Base-by-base conservation (phyloP, 2,113 vertebrate species). In the Lamprologus speciosus region DNA sequence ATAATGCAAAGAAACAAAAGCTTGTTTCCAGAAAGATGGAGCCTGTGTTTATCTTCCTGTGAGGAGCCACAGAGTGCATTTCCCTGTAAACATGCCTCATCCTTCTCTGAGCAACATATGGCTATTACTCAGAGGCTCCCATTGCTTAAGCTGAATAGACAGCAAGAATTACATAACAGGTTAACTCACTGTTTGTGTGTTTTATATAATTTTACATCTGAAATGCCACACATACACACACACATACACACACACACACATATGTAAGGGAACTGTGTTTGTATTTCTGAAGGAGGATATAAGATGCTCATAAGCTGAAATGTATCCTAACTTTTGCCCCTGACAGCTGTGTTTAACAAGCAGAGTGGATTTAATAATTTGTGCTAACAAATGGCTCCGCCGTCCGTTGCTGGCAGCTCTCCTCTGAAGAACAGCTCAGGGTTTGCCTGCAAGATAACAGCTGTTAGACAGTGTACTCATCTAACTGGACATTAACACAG, bases 21-120 rank as follows among this genome's bases (percentile, higher is more conserved):
- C 42, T 19, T 75, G 23, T 75, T 50, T 50, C 16, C 42, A 8
- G 23, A 26, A 31, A 11, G 8, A 23, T 23, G 31, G 28, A 13
- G 45, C 33, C 26, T 16, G 60, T 54, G 17, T 31, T 40, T 73
- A 5, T 35, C 19, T 21, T 14, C 35, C 53, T 75, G 28, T 17
- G 19, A 82, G 85, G 37, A 73, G 31, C 55, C 50, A n/a, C 84
- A 63, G 85, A 90, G 82, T 85, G 90, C 81, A 58, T 88, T 86
- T 78, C 85, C 85, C 85, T 87, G 85, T 78, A 35, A 58, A 79
- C 84, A 60, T 50, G 84, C 65, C 81, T 89, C 86, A 14, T 85
- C 91, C 37, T 80, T 81, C 91, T 88, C 75, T 54, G 85, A 90
- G 93, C 94, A 91, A 91, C 92, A 91, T 93, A 91, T 87, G 91